phyloP scores from a whole-genome alignment of 2,113 vertebrate genomes.

The Zosterops pallidus region DNA sequence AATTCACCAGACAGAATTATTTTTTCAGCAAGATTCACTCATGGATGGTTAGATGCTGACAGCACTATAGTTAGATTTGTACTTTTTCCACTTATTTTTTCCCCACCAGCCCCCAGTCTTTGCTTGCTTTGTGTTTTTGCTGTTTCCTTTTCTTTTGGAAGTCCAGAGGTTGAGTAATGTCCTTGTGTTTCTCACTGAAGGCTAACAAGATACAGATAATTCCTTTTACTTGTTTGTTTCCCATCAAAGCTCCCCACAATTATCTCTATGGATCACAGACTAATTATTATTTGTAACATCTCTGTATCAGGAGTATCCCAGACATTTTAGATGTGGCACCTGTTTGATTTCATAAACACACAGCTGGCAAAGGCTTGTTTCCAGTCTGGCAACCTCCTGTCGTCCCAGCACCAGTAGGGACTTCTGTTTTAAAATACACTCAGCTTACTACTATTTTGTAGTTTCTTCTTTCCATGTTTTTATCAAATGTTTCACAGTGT shows the following conservation, averaged over 20 bases:
- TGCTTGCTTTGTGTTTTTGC: not conserved
- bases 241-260: rapidly evolving
- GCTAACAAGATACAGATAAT: not conserved
- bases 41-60: not conserved
- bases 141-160: not conserved
- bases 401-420: not conserved
- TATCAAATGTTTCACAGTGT: not conserved
- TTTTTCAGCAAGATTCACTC: not conserved
- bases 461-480: not conserved
- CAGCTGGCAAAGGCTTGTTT: not conserved
- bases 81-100: not conserved
- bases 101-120: rapidly evolving
- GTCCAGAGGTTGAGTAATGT: not conserved
- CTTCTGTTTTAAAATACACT: not conserved
- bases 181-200: not conserved
- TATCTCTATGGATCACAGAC: not conserved
- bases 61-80: not conserved
- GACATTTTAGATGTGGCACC: not conserved
- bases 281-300: not conserved
- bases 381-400: not conserved
- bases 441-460: not conserved
- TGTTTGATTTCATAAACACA: not conserved
- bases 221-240: not conserved
- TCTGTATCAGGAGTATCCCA: not conserved
- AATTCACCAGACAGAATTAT: not conserved